These are phyloP conservation scores for Eumerus sabulonum DNA, from an alignment of 2,888 invertebrate species.

Conservation along the genomic window DNA sequence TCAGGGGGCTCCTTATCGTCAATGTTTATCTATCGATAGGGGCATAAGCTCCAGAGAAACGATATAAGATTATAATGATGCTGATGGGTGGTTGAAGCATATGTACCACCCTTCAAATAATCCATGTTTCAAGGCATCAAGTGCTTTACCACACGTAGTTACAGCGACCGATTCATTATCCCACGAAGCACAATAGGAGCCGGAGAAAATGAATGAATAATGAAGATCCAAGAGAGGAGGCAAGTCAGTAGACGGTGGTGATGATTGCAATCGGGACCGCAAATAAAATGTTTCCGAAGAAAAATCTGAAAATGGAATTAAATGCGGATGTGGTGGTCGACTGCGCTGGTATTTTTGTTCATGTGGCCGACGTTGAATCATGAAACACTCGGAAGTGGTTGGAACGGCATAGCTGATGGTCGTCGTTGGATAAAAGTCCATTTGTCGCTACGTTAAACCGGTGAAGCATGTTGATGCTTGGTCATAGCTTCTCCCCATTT, in stretches of 20 bases:
- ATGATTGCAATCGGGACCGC: constrained; percentile 22
- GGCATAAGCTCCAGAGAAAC: constrained; percentile 17
- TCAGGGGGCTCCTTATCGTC: constrained; percentile 52
- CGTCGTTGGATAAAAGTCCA: constrained; percentile 33
- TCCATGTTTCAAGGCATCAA: constrained; percentile 41
- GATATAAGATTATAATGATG: constrained; percentile 30
- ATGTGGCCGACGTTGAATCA: constrained; percentile 39
- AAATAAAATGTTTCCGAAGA: constrained; percentile 39
- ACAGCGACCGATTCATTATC: constrained; percentile 33
- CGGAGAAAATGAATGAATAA: no score
- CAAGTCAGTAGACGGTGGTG: constrained; percentile 42
- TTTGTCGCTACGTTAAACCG: constrained; percentile 39
- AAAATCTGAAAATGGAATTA: constrained; percentile 30
- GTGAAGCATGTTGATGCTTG: not conserved
- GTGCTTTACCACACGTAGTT: constrained; percentile 32
- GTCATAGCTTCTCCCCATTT: no score
- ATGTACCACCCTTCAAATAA: constrained; percentile 3
- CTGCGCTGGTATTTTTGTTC: not conserved
- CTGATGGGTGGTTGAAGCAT: constrained; percentile 16
- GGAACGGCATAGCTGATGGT: constrained; percentile 12
- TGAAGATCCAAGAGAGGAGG: constrained; percentile 5
- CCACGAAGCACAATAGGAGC: no score
- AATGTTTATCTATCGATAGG: constrained; percentile 59
- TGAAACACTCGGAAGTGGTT: constrained; percentile 40
- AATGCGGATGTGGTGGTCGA: constrained; percentile 19